Evolutionary conservation across 2,797 vertebrate genomes (phyloP).

Genomic region (Pipistrellus pygmaeus): DNA sequence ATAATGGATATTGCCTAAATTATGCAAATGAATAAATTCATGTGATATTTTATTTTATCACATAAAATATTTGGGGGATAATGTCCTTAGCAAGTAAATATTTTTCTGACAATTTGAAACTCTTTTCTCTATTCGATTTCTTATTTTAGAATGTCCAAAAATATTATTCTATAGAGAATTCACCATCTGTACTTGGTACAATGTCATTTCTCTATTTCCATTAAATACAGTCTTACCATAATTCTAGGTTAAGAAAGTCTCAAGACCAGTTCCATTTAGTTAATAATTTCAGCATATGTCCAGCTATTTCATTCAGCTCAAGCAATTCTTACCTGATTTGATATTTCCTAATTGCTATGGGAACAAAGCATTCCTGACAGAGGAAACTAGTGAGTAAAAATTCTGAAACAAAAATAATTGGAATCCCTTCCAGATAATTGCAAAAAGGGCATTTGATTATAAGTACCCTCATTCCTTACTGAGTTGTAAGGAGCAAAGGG

Average conservation of each 20-base stretch:
- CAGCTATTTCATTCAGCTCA: background rate
- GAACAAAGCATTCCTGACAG: background rate
- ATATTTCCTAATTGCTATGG: background rate
- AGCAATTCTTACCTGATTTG: background rate
- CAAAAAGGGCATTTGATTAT: background rate
- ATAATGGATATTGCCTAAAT: background rate
- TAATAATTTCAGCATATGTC: background rate
- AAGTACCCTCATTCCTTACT: background rate
- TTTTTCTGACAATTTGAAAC: background rate
- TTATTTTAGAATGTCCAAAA: background rate
- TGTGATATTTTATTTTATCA: background rate
- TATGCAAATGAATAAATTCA: background rate
- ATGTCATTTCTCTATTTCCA: background rate
- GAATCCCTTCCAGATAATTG: background rate
- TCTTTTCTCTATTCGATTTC: background rate
- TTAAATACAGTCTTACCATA: background rate
- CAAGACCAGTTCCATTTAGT: background rate
- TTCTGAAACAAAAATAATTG: background rate
- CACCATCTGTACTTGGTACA: background rate
- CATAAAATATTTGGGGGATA: background rate
- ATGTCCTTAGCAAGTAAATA: background rate
- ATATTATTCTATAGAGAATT: background rate
- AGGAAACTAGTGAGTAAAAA: background rate
- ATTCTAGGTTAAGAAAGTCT: background rate
- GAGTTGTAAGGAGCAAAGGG: background rate